phyloP scores from a whole-genome alignment of 2,797 vertebrate species.

The Meriones psammophilus region DNA sequence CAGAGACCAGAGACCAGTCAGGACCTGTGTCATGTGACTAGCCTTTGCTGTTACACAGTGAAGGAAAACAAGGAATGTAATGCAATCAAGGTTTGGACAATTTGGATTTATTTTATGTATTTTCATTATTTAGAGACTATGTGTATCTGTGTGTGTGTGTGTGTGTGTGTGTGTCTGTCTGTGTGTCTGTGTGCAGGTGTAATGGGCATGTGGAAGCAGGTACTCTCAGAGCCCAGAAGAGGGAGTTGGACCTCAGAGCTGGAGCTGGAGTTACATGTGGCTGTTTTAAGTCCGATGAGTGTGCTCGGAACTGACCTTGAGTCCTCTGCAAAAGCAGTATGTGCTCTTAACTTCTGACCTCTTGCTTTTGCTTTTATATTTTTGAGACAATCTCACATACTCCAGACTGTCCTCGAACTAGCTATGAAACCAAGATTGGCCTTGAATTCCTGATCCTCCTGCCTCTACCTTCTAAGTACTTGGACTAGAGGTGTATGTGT shows the following conservation, averaged over 20 bases:
- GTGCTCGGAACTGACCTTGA: neutral
- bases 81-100: conserved; percentile 26
- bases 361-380: neutral
- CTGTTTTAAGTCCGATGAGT: no score
- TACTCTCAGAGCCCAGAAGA: no score
- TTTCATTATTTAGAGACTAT: neutral
- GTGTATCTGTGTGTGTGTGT: neutral
- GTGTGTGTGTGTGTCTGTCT: no score
- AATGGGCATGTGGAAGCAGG: no score
- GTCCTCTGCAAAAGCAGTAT: neutral
- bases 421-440: neutral
- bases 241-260: neutral
- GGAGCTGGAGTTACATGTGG: neutral
- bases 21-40: neutral
- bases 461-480: neutral
- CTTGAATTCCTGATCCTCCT: neutral
- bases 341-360: neutral
- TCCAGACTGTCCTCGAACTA: neutral
- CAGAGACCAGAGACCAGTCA: neutral
- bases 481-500: neutral
- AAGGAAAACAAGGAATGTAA: neutral
- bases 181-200: no score
- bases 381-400: neutral
- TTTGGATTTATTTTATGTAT: neutral
- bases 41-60: neutral